Percentiles rank a stretch among this genome's conserved stretches.
Evolutionary conservation across 1,140 invertebrate genomes (phyloP).

Genomic region (Gryon sp.): DNA sequence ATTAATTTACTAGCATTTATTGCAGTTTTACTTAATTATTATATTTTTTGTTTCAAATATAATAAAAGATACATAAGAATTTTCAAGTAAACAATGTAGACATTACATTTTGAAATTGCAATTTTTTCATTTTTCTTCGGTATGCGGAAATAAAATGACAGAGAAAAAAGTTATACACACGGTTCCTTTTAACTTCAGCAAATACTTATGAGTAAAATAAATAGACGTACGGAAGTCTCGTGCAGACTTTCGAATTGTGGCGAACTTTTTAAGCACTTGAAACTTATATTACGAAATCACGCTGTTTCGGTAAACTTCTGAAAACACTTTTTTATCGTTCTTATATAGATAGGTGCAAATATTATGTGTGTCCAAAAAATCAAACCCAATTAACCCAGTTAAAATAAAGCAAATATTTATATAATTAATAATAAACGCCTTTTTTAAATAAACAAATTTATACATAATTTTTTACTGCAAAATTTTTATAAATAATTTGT

Average conservation of each 20-base stretch:
- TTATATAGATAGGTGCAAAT: neutral
- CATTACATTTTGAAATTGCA: neutral
- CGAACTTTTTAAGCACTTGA: conserved; percentile 21
- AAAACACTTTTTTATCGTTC: neutral
- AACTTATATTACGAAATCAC: conserved; percentile 16
- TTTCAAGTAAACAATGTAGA: too few relatives aligned
- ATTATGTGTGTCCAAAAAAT: too few relatives aligned
- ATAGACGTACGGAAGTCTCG: conserved; percentile 18
- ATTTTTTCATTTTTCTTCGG: conserved; percentile 11
- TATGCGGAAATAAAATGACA: conserved; percentile 28
- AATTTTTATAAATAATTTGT: too few relatives aligned
- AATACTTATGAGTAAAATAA: conserved; percentile 44
- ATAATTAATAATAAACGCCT: too few relatives aligned
- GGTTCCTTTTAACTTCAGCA: conserved; percentile 45
- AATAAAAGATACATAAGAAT: too few relatives aligned
- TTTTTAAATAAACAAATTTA: too few relatives aligned
- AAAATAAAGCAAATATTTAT: too few relatives aligned
- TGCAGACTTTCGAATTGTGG: conserved; percentile 43
- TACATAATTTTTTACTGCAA: too few relatives aligned
- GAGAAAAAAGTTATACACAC: conserved; percentile 5
- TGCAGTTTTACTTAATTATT: too few relatives aligned
- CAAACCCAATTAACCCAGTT: too few relatives aligned
- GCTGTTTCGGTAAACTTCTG: conserved; percentile 4
- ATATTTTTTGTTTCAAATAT: too few relatives aligned
- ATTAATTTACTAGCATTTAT: too few relatives aligned